Conservation (phyloP, 2,113 vertebrate species). For the Myotis yumanensis region DNA sequence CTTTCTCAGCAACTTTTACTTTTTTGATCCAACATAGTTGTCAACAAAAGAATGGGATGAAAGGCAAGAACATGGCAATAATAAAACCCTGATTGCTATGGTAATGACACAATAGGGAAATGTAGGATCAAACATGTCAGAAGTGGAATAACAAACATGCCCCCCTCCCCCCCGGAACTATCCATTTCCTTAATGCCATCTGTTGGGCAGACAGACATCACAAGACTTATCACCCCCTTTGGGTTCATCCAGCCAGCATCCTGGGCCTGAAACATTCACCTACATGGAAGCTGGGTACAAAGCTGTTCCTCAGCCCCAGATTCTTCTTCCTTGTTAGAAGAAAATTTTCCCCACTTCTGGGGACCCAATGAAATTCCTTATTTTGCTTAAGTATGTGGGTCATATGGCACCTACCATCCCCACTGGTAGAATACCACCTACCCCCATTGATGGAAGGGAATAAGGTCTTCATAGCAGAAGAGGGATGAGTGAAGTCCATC, state of each 20-base stretch:
- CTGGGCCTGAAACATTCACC: neutral
- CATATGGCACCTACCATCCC: neutral
- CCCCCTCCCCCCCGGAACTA: neutral
- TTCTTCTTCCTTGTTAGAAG: neutral
- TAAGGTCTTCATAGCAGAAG: neutral
- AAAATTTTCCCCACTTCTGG: neutral
- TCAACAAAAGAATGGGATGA: slow-evolving; percentile 1
- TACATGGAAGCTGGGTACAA: neutral
- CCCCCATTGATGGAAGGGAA: neutral
- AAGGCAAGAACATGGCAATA: neutral
- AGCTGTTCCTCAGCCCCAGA: neutral
- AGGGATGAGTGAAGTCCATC: neutral
- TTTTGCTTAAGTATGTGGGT: neutral
- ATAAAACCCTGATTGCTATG: neutral
- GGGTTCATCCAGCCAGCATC: neutral
- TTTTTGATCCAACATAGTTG: neutral
- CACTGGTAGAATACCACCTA: neutral
- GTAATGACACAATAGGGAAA: neutral
- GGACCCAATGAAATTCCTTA: neutral
- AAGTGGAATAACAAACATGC: neutral
- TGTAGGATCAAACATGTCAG: neutral
- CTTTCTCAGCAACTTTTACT: neutral
- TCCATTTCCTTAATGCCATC: neutral
- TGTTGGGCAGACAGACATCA: neutral
- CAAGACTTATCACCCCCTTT: neutral